These are phyloP conservation scores for Plutomurus gul DNA, from an alignment of 1,140 invertebrate genomes.

Conservation along the genomic window DNA sequence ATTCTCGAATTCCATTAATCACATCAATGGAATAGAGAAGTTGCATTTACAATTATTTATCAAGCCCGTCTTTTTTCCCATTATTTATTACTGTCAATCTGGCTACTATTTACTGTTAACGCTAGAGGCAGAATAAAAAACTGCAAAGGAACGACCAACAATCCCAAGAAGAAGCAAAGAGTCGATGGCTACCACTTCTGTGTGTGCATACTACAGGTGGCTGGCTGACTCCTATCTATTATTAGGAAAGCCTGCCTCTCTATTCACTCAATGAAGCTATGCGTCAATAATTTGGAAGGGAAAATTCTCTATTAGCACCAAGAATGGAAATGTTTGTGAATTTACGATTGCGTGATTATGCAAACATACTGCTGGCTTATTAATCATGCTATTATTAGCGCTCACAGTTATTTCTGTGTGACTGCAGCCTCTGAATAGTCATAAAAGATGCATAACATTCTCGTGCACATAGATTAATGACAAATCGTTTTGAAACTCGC, in stretches of 20 bases:
- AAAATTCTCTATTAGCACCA: neutral
- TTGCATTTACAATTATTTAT: neutral
- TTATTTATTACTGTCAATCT: neutral
- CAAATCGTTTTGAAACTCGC: neutral
- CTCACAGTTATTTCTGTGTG: neutral
- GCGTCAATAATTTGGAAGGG: neutral
- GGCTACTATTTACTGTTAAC: neutral
- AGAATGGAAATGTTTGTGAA: conserved; percentile 3
- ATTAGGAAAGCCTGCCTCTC: too few species aligned
- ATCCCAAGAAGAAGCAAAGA: neutral
- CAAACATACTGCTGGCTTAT: neutral
- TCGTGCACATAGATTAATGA: neutral
- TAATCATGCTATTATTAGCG: neutral
- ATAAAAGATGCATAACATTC: neutral
- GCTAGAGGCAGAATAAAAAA: neutral
- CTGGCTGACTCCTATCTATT: too few species aligned
- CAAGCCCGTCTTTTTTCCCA: neutral
- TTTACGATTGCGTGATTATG: conserved; percentile 11
- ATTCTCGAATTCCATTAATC: neutral
- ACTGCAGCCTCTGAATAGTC: neutral
- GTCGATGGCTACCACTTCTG: too few species aligned
- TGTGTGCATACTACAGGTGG: too few species aligned
- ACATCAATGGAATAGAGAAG: neutral
- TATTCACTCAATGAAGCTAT: neutral
- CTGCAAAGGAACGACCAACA: too few species aligned